Evolutionary conservation across 92 coral and sea anemone genomes (phyloP).

Genomic region (Muricea muricata): DNA sequence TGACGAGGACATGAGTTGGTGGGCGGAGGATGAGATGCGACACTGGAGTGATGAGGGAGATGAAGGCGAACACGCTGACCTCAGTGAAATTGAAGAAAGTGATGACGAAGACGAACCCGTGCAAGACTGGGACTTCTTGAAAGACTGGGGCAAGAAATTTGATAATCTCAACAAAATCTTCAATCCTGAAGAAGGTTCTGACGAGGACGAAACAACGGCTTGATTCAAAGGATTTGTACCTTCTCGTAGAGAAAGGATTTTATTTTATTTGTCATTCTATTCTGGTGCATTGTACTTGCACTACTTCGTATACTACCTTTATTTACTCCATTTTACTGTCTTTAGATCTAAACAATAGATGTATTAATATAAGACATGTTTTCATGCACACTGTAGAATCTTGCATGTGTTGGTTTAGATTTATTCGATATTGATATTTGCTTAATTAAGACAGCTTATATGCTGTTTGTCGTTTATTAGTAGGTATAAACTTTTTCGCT

Average conservation of each 20-base stretch:
- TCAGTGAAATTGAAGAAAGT: constrained; percentile 92
- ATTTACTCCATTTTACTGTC: background rate
- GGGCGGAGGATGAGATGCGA: constrained; percentile 73
- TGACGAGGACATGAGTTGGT: constrained; percentile 86
- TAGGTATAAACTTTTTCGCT: too few relatives aligned
- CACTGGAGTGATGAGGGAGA: constrained; percentile 95
- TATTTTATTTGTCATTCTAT: background rate
- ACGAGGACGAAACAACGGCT: constrained; percentile 23
- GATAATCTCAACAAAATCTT: constrained; percentile 87
- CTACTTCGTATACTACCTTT: background rate
- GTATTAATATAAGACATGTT: too few relatives aligned
- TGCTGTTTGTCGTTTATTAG: too few relatives aligned
- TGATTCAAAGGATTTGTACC: background rate
- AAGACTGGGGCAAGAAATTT: constrained; percentile 93
- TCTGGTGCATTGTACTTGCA: background rate
- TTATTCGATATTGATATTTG: too few relatives aligned
- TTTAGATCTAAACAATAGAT: too few relatives aligned
- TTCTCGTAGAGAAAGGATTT: background rate
- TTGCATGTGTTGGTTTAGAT: too few relatives aligned
- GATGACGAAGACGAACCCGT: constrained; percentile 89
- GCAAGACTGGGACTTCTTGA: constrained; percentile 90
- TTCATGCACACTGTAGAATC: too few relatives aligned
- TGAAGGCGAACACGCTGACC: constrained; percentile 87
- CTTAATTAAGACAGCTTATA: too few relatives aligned
- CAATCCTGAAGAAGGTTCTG: constrained; percentile 72